A percentile compares a stretch with the other conserved stretches of the same genome.
These are phyloP conservation scores for Esperia sulphurella DNA, from an alignment of 2,888 invertebrate species.

Conservation along the genomic window DNA sequence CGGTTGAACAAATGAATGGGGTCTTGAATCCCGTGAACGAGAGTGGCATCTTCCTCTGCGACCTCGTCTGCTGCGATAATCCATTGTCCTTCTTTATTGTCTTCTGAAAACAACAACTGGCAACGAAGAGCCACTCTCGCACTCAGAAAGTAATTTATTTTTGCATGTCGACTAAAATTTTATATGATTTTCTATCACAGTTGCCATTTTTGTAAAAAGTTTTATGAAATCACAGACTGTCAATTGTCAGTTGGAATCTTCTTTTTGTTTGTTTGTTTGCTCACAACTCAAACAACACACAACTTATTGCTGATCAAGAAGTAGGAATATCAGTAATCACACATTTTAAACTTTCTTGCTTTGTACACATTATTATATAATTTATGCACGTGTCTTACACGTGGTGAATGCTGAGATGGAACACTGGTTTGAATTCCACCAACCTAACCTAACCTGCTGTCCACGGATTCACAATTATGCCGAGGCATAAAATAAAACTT, in stretches of 20 bases:
- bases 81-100: slow-evolving; percentile 33
- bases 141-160: neutral
- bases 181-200: too few species aligned
- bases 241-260: neutral
- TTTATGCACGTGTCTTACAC: too few species aligned
- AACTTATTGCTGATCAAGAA: too few species aligned
- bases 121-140: slow-evolving; percentile 7
- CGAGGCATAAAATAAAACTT: too few species aligned
- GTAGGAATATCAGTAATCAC: too few species aligned
- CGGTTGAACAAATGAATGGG: slow-evolving; percentile 2
- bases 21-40: slow-evolving; percentile 5
- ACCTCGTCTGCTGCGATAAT: slow-evolving; percentile 36
- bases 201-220: neutral
- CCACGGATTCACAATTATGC: too few species aligned
- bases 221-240: neutral
- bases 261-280: neutral
- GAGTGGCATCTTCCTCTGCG: slow-evolving; percentile 37
- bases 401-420: too few species aligned
- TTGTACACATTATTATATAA: too few species aligned
- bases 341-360: too few species aligned
- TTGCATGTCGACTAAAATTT: neutral
- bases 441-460: too few species aligned
- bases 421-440: too few species aligned
- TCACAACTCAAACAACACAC: neutral
- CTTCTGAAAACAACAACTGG: neutral